Percentiles rank a stretch among this genome's conserved stretches.
These are phyloP conservation scores for Drosophila simulans DNA, from an alignment of 1,140 invertebrate genomes.

Conservation along the genomic window DNA sequence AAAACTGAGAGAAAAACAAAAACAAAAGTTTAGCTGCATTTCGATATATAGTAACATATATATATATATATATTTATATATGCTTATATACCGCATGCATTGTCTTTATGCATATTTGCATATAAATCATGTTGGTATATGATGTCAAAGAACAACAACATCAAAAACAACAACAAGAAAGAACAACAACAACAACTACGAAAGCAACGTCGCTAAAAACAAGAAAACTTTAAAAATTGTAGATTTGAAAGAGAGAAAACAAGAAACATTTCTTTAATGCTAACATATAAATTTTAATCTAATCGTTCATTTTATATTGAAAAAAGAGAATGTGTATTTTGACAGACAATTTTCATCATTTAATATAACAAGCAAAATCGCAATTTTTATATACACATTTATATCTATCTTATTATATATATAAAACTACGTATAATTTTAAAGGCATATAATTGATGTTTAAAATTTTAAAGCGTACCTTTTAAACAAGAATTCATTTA, in stretches of 20 bases:
- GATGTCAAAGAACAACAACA: conserved; percentile 43
- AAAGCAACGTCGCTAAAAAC: conserved; percentile 81
- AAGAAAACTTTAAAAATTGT: conserved; percentile 75
- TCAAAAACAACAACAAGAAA: conserved; percentile 40
- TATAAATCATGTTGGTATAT: conserved; percentile 12
- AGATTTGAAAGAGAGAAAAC: conserved; percentile 31
- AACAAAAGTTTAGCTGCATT: conserved; percentile 75
- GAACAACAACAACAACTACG: conserved; percentile 52
- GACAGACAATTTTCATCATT: conserved; percentile 51
- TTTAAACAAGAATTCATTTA: conserved; percentile 63
- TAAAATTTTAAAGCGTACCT: conserved; percentile 76
- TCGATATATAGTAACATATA: conserved; percentile 28
- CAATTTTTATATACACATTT: conserved; percentile 60
- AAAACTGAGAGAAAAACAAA: conserved; percentile 82
- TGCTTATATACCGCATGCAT: conserved; percentile 16
- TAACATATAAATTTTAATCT: conserved; percentile 64
- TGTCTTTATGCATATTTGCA: conserved; percentile 11
- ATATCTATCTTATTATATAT: conserved; percentile 65
- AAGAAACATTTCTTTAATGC: conserved; percentile 46
- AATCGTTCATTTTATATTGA: conserved; percentile 65
- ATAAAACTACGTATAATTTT: conserved; percentile 66
- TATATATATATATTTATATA: conserved; percentile 2
- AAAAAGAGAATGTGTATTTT: conserved; percentile 49
- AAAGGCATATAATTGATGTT: conserved; percentile 74
- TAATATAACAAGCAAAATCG: conserved; percentile 53